A percentile compares a stretch with the other conserved stretches of the same genome.
Conservation (phyloP, 2,113 vertebrate genomes). For the Coreoperca whiteheadi region DNA sequence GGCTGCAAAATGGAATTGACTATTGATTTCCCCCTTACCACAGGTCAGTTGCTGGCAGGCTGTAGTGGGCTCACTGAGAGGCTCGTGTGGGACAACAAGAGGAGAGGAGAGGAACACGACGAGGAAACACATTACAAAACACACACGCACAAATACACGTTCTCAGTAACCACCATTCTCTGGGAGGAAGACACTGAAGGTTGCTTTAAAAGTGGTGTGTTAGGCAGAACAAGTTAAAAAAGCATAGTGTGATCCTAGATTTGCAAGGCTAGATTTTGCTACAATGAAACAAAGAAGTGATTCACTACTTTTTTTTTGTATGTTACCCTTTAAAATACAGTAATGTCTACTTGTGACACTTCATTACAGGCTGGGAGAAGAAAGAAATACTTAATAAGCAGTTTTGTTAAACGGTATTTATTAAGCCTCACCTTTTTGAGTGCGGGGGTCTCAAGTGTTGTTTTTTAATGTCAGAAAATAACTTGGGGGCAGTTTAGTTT, state of each 20-base stretch:
- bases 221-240: neutral
- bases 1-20: slow-evolving; percentile 86
- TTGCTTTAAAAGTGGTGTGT: slow-evolving; percentile 13
- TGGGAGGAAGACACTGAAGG: slow-evolving; percentile 20
- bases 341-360: neutral
- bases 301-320: neutral
- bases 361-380: neutral
- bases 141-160: slow-evolving; percentile 36
- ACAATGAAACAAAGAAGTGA: neutral
- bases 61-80: slow-evolving; percentile 60
- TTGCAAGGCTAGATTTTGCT: neutral
- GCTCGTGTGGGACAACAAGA: slow-evolving; percentile 51
- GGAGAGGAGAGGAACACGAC: slow-evolving; percentile 42
- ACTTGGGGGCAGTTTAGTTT: neutral
- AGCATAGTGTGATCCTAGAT: neutral
- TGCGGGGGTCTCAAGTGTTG: neutral
- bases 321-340: neutral
- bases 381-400: neutral
- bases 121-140: slow-evolving; percentile 44
- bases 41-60: slow-evolving; percentile 80
- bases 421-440: slow-evolving; percentile 1
- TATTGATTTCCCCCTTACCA: slow-evolving; percentile 86
- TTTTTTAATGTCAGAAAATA: neutral
- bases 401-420: neutral
- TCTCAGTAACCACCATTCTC: slow-evolving; percentile 54